phyloP scores from a whole-genome alignment of 2,888 invertebrate species.

The Noctuana brunneofusca region DNA sequence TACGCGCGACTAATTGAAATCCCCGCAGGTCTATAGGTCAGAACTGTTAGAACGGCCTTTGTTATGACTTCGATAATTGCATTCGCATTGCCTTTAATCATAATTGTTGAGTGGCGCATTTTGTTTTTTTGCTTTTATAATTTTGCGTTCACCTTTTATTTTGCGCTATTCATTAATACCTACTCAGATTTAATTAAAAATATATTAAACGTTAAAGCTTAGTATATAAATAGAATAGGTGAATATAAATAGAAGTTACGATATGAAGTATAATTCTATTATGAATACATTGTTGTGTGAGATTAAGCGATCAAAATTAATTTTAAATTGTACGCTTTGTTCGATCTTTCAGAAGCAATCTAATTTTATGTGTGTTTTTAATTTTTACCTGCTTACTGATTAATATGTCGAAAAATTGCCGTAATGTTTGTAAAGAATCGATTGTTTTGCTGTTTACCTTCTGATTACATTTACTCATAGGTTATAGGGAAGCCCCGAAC shows the following conservation, averaged over 20 bases:
- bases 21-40: neutral
- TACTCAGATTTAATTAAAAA: neutral
- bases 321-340: neutral
- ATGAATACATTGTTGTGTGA: neutral
- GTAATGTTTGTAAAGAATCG: neutral
- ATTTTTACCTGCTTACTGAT: too few species aligned
- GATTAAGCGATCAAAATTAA: neutral
- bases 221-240: neutral
- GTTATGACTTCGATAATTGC: constrained; percentile 4
- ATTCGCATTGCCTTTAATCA: constrained; percentile 2
- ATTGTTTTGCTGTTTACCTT: neutral
- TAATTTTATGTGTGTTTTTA: too few species aligned
- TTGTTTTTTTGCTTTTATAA: neutral
- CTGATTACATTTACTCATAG: neutral
- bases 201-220: neutral
- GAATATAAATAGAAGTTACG: neutral
- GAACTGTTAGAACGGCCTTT: neutral
- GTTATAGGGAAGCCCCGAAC: neutral
- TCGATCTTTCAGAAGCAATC: too few species aligned
- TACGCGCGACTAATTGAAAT: constrained; percentile 5
- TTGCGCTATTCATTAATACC: neutral
- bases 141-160: neutral
- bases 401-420: neutral
- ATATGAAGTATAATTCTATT: neutral
- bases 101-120: neutral